Conservation (phyloP, 2,113 vertebrate genomes). For the Sylvicapra grimmia region DNA sequence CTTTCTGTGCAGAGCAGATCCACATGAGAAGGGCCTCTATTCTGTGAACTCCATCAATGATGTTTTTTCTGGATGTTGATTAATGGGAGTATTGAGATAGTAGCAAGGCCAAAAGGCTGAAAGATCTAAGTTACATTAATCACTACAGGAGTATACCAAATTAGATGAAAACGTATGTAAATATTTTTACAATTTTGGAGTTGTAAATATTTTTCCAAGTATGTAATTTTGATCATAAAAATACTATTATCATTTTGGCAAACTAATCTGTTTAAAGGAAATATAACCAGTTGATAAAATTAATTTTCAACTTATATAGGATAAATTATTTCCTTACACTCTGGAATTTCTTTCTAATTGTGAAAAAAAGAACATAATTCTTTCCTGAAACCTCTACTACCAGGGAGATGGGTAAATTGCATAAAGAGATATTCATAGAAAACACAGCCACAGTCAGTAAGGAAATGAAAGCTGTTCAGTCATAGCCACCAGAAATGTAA, state of each 20-base stretch:
- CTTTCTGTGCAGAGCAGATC: neutral
- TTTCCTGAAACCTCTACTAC: neutral
- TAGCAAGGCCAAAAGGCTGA: neutral
- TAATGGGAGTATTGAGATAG: neutral
- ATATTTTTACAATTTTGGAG: neutral
- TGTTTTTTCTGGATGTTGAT: neutral
- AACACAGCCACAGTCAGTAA: neutral
- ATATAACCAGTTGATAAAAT: neutral
- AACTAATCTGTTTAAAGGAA: neutral
- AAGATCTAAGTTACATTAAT: neutral
- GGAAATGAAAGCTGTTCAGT: neutral
- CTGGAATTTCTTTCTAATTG: neutral
- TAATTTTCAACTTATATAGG: neutral
- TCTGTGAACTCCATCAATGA: neutral
- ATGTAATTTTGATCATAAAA: neutral
- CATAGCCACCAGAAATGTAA: neutral
- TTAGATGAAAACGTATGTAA: neutral
- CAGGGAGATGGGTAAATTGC: neutral
- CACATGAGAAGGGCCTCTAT: neutral
- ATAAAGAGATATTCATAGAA: neutral
- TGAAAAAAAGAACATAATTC: neutral
- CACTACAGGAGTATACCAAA: neutral
- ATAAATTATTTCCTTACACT: neutral
- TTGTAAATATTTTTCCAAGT: neutral
- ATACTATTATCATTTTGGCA: neutral